phyloP scores from a whole-genome alignment of 2,797 vertebrate species.

The Oreochromis grahami region DNA sequence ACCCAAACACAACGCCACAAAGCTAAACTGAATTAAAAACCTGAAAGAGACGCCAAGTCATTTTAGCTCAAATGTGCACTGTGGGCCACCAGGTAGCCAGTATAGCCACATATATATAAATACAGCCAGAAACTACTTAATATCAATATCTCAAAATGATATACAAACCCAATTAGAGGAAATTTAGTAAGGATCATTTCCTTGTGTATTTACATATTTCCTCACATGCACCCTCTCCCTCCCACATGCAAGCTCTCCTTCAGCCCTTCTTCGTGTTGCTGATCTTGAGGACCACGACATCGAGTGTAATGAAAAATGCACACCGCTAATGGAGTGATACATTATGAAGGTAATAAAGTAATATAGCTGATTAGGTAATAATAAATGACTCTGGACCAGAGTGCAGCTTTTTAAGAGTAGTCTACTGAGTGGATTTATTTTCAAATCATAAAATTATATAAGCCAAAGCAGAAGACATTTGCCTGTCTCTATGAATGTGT shows the following conservation, averaged over 20 bases:
- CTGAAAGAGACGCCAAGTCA: neutral
- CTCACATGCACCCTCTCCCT: neutral
- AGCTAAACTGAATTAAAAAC: neutral
- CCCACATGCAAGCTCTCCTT: neutral
- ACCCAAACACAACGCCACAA: neutral
- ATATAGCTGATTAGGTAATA: constrained; percentile 1
- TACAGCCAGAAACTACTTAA: neutral
- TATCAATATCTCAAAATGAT: neutral
- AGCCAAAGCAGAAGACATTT: neutral
- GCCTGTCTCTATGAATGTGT: constrained; percentile 45
- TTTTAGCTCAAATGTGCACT: neutral
- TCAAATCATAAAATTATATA: constrained; percentile 16
- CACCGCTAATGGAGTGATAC: neutral
- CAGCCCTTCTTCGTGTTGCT: neutral
- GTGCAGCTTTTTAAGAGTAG: neutral
- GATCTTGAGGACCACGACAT: neutral
- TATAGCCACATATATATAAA: neutral
- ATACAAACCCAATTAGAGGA: neutral
- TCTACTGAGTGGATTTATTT: constrained; percentile 1
- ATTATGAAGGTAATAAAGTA: neutral
- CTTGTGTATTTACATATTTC: neutral
- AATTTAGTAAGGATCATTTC: neutral
- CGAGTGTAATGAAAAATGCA: neutral
- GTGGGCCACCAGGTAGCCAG: neutral
- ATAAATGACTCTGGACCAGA: neutral